Base-by-base conservation (phyloP, 1,140 invertebrate species). In the Philopotamus ludificatus region DNA sequence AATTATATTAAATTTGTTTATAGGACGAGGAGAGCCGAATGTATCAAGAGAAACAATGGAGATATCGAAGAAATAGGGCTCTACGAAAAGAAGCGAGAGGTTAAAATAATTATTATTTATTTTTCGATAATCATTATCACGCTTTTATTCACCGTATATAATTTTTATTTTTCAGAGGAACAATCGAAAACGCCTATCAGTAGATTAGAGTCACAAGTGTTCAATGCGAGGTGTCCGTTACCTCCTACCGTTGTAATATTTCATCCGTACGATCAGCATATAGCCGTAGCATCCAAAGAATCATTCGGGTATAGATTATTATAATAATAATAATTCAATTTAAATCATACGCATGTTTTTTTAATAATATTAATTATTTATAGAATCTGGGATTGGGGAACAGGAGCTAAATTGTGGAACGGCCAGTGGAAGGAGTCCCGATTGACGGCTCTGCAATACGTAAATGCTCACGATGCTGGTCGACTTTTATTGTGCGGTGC, bases 251-350 rank as follows among this genome's bases (percentile, higher is more conserved):
- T 90, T 15, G 79, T 97, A 49, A 83, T 87, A 64, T 92, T 97
- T 77, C 90, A 97, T 83, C 93, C 94, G 0, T 96, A 91, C 75
- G 92, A 97, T 73, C 86, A 91, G 67, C 89, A 93, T 75, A 81
- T 95, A 50, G 91, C 91, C 45, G 88, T 95, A 47, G 91, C 93
- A 45, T 89, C 90, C 66, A 90, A 89, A 76, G 91, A 95, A 75
- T 87, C 84, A 73, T 91, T 93, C 74, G 88, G 86, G 90, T 91
- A 76, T n/a, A n/a, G n/a, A n/a, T n/a, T n/a, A n/a, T n/a, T n/a
- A n/a, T n/a, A n/a, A 39, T 7, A 39, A 39, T 39, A 8, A 39
- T 39, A 39, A 8, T 8, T 39, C n/a, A 39, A 39, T n/a, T 44
- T 44, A 15, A 18, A 15, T n/a, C 7, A 39, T 8, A 8, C n/a